Conservation (phyloP, 2,113 vertebrate species). For the Sturnus vulgaris region DNA sequence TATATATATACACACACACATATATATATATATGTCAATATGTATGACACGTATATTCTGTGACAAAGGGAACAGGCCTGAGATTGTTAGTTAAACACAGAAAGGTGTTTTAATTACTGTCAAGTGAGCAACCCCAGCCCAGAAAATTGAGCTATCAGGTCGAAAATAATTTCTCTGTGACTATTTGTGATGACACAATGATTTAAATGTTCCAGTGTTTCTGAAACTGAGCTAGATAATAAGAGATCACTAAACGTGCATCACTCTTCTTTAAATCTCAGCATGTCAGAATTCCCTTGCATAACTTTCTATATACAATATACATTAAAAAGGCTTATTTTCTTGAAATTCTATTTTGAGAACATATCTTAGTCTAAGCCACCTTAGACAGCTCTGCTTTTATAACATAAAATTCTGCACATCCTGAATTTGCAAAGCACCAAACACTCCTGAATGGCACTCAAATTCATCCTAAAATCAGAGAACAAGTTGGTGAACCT, state of each 20-base stretch:
- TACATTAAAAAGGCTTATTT: background rate
- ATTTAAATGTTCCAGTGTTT: background rate
- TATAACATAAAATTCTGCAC: background rate
- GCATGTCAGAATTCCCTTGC: fast-evolving
- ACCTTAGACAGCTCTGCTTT: background rate
- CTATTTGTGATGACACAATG: background rate
- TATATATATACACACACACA: background rate
- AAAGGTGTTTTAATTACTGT: background rate
- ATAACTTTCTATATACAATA: background rate
- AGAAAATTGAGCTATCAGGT: background rate
- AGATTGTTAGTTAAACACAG: background rate
- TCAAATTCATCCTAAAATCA: background rate
- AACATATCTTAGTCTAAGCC: background rate
- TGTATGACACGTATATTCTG: background rate
- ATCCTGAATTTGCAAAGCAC: background rate
- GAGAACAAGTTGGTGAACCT: background rate
- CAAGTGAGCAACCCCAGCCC: background rate
- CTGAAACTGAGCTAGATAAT: background rate
- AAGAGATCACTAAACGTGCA: background rate
- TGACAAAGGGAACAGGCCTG: background rate
- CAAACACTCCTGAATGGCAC: background rate
- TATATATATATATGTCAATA: background rate
- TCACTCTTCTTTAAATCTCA: background rate
- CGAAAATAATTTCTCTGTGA: background rate
- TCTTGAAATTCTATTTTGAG: background rate